phyloP scores from a whole-genome alignment of 2,888 invertebrate genomes.

The Troides oblongomaculatus region DNA sequence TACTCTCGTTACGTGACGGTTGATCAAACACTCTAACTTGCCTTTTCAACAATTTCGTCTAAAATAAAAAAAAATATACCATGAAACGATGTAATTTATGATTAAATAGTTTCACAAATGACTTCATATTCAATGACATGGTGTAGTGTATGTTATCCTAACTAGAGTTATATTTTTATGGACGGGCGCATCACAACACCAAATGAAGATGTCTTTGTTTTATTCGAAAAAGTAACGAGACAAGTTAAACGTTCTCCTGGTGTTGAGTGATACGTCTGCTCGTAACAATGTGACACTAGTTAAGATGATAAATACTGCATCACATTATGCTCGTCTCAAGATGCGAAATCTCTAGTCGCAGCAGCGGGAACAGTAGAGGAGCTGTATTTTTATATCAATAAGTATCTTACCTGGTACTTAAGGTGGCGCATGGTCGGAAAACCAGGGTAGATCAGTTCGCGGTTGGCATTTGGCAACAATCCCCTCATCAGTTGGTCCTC shows the following conservation, averaged over 20 bases:
- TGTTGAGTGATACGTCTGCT: no score
- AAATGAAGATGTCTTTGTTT: no score
- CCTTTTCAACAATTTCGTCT: conserved; percentile 83
- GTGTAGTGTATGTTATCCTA: no score
- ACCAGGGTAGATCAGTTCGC: conserved; percentile 90
- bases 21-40: conserved; percentile 94
- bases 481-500: conserved; percentile 82
- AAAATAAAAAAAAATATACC: conserved; percentile 34
- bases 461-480: conserved; percentile 83
- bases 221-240: no score
- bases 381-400: not conserved
- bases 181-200: no score
- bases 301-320: no score
- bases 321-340: no score
- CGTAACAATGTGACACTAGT: no score
- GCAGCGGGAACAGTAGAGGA: not conserved
- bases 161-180: no score
- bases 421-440: conserved; percentile 96
- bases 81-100: not conserved
- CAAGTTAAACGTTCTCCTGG: no score
- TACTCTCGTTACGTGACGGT: conserved; percentile 88
- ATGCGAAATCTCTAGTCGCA: not conserved
- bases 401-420: conserved; percentile 84
- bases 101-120: no score
- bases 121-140: no score